Percentiles rank a stretch among this genome's conserved stretches.
These are phyloP conservation scores for Pammene aurita DNA, from an alignment of 2,888 invertebrate species.

Conservation along the genomic window DNA sequence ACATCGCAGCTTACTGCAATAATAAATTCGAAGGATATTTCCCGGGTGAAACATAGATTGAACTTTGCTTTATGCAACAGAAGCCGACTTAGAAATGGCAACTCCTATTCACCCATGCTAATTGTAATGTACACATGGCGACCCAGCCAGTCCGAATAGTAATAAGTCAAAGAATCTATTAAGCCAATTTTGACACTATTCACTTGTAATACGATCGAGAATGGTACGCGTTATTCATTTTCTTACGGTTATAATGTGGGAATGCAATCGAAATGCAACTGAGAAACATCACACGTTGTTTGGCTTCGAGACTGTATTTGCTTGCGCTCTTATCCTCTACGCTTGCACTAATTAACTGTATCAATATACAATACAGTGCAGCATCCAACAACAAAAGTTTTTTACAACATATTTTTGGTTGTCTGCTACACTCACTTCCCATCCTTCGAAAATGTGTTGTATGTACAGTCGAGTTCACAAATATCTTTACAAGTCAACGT, in stretches of 20 bases:
- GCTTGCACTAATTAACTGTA: neutral
- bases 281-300: conserved; percentile 32
- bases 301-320: conserved; percentile 24
- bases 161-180: neutral
- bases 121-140: conserved; percentile 16
- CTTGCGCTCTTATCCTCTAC: neutral
- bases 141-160: neutral
- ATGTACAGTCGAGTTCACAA: too few species aligned
- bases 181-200: neutral
- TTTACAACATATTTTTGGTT: too few species aligned
- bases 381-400: neutral
- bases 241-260: neutral
- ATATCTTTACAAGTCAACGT: too few species aligned
- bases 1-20: too few species aligned
- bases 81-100: conserved; percentile 23
- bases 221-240: neutral
- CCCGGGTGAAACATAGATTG: neutral
- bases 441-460: too few species aligned
- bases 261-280: conserved; percentile 17
- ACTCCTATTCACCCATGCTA: conserved; percentile 17
- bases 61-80: conserved; percentile 15
- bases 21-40: neutral
- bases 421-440: neutral
- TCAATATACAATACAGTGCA: neutral
- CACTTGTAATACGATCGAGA: neutral